Conservation (phyloP, 2,113 vertebrate species). For the Lanius ludovicianus region DNA sequence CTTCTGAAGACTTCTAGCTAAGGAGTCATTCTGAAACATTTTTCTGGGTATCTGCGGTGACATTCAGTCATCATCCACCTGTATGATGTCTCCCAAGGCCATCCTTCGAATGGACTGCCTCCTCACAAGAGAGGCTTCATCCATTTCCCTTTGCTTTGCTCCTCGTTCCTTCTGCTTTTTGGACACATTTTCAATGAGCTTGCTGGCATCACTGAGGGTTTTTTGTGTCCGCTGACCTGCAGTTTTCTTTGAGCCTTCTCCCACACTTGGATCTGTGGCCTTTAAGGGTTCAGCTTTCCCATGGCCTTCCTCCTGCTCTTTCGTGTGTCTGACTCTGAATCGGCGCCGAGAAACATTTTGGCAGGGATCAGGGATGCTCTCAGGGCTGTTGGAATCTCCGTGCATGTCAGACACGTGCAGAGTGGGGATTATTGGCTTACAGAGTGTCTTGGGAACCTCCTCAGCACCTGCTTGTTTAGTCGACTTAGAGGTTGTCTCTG, state of each 20-base stretch:
- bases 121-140: constrained; percentile 20
- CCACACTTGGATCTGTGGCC: constrained; percentile 44
- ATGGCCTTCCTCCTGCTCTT: constrained; percentile 68
- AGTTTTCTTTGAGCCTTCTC: constrained; percentile 57
- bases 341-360: constrained; percentile 4
- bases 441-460: neutral
- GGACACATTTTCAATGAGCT: constrained; percentile 65
- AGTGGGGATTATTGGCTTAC: neutral
- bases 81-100: constrained; percentile 64
- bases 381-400: neutral
- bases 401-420: neutral
- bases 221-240: constrained; percentile 56
- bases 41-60: neutral
- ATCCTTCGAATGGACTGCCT: constrained; percentile 55
- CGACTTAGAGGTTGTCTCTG: neutral
- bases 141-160: constrained; percentile 16
- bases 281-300: constrained; percentile 65
- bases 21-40: neutral
- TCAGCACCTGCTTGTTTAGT: neutral
- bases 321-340: constrained; percentile 61
- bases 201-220: constrained; percentile 47
- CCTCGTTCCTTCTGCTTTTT: constrained; percentile 56
- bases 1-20: neutral
- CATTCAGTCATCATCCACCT: constrained; percentile 59
- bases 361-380: neutral